Conservation (phyloP, 2,113 vertebrate genomes). For the Octodon degus region DNA sequence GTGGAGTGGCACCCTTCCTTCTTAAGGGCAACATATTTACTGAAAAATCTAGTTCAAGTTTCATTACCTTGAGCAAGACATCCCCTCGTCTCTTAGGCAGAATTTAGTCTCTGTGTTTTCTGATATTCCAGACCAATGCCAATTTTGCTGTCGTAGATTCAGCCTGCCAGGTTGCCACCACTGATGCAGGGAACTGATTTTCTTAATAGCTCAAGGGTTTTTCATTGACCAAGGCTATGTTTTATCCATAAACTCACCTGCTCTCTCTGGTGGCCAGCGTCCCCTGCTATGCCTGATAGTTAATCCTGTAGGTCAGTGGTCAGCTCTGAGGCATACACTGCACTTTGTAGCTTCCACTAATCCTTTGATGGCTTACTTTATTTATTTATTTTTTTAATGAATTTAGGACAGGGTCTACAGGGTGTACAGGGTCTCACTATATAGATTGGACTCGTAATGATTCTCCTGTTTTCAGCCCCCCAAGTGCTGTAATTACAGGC, state of each 20-base stretch:
- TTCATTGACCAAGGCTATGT: not conserved
- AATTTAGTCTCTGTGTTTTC: not conserved
- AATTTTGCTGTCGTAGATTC: not conserved
- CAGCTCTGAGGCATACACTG: not conserved
- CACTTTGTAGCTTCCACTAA: not conserved
- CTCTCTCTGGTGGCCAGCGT: not conserved
- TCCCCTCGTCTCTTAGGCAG: not conserved
- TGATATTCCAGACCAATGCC: not conserved
- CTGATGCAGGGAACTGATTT: not conserved
- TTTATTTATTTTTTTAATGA: no score
- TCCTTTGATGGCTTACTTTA: not conserved
- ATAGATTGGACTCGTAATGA: no score
- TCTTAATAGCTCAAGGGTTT: not conserved
- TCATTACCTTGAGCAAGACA: not conserved
- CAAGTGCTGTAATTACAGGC: no score
- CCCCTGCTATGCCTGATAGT: not conserved
- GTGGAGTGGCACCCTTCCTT: not conserved
- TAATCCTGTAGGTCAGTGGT: not conserved
- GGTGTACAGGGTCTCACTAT: no score
- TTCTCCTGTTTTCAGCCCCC: no score
- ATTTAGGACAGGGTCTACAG: no score
- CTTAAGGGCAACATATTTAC: not conserved
- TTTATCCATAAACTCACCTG: not conserved
- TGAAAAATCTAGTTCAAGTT: conserved; percentile 19
- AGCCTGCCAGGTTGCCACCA: not conserved